Evolutionary conservation across 2,113 vertebrate species (phyloP), one percentile per base, ranked within the genome.

Genomic region (Balaeniceps rex): DNA sequence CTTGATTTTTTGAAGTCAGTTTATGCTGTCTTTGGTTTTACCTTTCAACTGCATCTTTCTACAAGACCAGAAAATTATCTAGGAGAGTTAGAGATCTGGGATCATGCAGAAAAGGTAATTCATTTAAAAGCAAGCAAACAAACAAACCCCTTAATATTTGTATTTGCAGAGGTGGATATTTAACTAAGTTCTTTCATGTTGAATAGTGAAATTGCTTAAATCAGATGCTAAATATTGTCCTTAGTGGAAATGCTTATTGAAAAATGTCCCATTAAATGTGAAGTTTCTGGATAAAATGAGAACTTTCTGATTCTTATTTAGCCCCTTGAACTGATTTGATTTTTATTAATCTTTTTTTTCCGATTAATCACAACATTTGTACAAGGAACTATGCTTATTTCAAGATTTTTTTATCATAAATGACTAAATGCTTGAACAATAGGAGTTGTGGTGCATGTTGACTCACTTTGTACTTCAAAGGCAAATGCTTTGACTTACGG

Each of bases 1-100:
- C 97, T 99, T 92, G 98, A 99, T 89, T 99, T 99, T 97, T 93
- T 99, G 72, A 99, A 99, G 74, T 98, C 98, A 14, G 98, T 99
- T 36, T 99, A 99, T 66, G 84, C 98, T 22, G 97, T 99, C 8
- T 99, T 99, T 74, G 99, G 99, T 52, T 99, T 99, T 95, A 99
- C 99, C 79, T 99, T 99, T 97, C 99, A 99, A 97, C 98, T 99
- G 28, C 90, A 98, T 93, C 98, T 99, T 75, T 99, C 99, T 51
- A 99, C 99, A 23, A 99, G 99, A 63, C 99, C 99, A 11, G 98
- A 99, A 63, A 99, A 98, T 90, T 99, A 98, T 68, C 97, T 99
- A 34, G 99, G 99, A 52, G 99, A 99, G 68, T 83, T 98, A 17
- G 96, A 98, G 31, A 93, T 99, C 46, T 99, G 99, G 99, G 97